Evolutionary conservation across 2,888 invertebrate species (phyloP), one percentile per base, ranked within the genome.

Genomic region (Rotaria magnacalcarata): DNA sequence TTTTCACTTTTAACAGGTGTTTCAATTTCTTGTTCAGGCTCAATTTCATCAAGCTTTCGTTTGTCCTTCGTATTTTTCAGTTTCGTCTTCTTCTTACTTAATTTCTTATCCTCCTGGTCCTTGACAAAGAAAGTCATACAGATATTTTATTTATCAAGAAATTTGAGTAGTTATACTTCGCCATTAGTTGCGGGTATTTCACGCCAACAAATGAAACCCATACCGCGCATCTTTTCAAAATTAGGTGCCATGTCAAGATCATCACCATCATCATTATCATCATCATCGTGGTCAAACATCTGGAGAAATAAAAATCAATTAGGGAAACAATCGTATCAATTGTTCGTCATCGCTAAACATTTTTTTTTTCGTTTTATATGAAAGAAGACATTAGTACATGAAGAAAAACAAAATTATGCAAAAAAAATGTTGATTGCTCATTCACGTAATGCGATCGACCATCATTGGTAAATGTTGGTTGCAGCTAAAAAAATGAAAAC

Each of bases 171-270:
- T 0, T 5, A 67, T 67, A 67, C 67, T 6, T 80, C 47, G 24
- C 47, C 80, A n/a, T 80, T 80, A 14, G 80, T 80, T 47, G 34
- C 80, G 41, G 43, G 24, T 80, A 80, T 80, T 80, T 80, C 80
- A 47, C 80, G 43, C 80, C 80, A 80, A 47, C 80, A 80, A 47
- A 80, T 80, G 80, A 80, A 80, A 47, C 80, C 80, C 80, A 80
- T 80, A 47, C 80, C 80, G 14, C 80, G 80, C 80, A 80, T 47
- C n/a, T 80, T 19, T 2, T 80, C 80, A 47, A 47, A 80, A 43
- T 80, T 47, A 47, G 80, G 80, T 19, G 27, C 67, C 34, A 5
- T 16, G 7, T 67, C 67, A 19, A 41, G 14, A 27, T 19, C 67
- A 67, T 41, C 34, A 80, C n/a, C 80, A 80, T 47, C 80, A 47